Percentiles rank a stretch among this genome's conserved stretches.
These are phyloP conservation scores for Allygus modestus DNA, from an alignment of 2,888 invertebrate species.

Conservation along the genomic window DNA sequence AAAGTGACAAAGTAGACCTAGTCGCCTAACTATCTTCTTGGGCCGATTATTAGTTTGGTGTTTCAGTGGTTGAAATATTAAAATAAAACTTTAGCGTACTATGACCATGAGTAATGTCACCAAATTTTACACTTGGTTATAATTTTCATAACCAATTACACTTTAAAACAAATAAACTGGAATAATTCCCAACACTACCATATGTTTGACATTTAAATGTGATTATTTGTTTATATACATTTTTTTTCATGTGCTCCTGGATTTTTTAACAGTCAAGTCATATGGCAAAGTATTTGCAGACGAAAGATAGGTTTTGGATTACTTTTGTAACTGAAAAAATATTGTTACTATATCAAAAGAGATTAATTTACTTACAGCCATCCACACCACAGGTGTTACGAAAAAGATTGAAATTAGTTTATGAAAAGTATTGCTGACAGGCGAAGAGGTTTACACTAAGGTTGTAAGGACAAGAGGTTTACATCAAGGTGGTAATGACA, in stretches of 20 bases:
- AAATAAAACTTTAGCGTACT: neutral
- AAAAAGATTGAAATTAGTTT: too few relatives aligned
- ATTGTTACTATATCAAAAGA: too few relatives aligned
- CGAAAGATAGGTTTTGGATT: neutral
- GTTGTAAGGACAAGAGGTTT: too few relatives aligned
- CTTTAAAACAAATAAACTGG: neutral
- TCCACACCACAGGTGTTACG: too few relatives aligned
- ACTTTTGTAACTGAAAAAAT: too few relatives aligned
- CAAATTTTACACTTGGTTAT: neutral
- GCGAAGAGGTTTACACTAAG: too few relatives aligned
- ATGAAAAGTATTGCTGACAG: too few relatives aligned
- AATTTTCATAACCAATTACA: neutral
- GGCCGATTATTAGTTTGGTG: neutral
- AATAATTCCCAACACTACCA: neutral
- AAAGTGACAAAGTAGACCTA: neutral
- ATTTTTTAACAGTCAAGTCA: neutral
- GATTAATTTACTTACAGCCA: too few relatives aligned
- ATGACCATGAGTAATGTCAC: neutral
- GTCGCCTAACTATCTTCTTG: neutral
- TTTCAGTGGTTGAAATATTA: neutral
- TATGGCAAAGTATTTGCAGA: neutral
- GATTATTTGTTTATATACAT: neutral
- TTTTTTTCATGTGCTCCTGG: neutral
- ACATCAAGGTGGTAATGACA: too few relatives aligned
- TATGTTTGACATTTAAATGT: conserved; percentile 32